A percentile compares a stretch with the other conserved stretches of the same genome.
phyloP scores from a whole-genome alignment of 2,797 vertebrate genomes.

The Buphagus erythrorhynchus region DNA sequence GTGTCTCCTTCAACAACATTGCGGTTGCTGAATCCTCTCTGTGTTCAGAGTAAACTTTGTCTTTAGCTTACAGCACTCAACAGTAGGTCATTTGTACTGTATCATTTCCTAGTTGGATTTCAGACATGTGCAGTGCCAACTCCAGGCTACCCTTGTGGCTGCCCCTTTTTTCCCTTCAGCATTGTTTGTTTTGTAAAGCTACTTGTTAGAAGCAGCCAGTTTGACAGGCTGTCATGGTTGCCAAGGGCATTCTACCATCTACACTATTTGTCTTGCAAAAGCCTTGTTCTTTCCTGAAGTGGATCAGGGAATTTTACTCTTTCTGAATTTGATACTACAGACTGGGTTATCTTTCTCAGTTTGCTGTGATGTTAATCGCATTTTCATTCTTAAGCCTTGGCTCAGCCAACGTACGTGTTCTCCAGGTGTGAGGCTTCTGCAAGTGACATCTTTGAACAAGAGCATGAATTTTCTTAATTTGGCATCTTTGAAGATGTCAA shows the following conservation, averaged over 20 bases:
- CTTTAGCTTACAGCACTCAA: neutral
- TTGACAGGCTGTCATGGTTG: neutral
- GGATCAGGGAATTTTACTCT: neutral
- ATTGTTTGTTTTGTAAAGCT: neutral
- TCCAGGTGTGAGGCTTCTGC: neutral
- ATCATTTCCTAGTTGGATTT: neutral
- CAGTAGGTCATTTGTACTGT: neutral
- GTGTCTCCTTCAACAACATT: neutral
- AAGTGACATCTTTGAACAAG: neutral
- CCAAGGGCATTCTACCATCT: neutral
- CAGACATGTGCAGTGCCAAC: neutral
- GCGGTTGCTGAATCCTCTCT: neutral
- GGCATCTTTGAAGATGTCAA: neutral
- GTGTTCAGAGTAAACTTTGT: neutral
- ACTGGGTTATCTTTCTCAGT: neutral
- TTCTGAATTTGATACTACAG: neutral
- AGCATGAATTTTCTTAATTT: neutral
- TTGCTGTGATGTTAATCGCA: neutral
- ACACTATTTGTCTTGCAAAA: neutral
- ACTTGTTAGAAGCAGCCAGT: neutral
- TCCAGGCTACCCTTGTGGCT: neutral
- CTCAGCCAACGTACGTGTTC: neutral
- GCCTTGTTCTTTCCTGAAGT: neutral
- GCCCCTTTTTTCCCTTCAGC: neutral
- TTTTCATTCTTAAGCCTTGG: neutral